A percentile compares a stretch with the other conserved stretches of the same genome.
phyloP scores from a whole-genome alignment of 2,888 invertebrate species.

The Drosophila borborema region DNA sequence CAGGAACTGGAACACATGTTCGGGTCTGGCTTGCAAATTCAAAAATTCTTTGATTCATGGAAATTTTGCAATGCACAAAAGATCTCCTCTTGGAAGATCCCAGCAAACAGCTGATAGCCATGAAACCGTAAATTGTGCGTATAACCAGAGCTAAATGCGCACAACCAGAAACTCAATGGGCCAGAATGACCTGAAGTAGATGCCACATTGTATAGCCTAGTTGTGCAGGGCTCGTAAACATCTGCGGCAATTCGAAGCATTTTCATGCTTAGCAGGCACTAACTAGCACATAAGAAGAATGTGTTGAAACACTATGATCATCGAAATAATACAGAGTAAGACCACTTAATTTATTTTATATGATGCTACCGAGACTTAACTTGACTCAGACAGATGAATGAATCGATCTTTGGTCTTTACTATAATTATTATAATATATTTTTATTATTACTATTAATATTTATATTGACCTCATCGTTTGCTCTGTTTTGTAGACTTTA shows the following conservation, averaged over 20 bases:
- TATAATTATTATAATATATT: too few species aligned
- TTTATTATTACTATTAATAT: too few species aligned
- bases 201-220: conserved; percentile 4
- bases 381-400: too few species aligned
- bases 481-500: too few species aligned
- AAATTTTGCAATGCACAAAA: conserved; percentile 48
- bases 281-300: too few species aligned
- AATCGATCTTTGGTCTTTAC: too few species aligned
- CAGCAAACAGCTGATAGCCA: conserved; percentile 70
- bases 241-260: conserved; percentile 37
- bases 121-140: conserved; percentile 70
- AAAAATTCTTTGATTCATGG: conserved; percentile 53
- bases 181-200: conserved; percentile 34
- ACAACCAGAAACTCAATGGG: conserved; percentile 46
- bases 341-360: not conserved
- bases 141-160: conserved; percentile 52
- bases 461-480: too few species aligned
- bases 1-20: conserved; percentile 66
- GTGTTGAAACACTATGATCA: not conserved
- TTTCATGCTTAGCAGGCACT: conserved; percentile 2
- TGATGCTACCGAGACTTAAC: not conserved
- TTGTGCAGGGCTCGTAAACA: conserved; percentile 32
- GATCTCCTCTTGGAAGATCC: conserved; percentile 16
- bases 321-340: not conserved
- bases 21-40: conserved; percentile 44